Conservation (phyloP, 2,888 invertebrate species). For the Timema cristinae region DNA sequence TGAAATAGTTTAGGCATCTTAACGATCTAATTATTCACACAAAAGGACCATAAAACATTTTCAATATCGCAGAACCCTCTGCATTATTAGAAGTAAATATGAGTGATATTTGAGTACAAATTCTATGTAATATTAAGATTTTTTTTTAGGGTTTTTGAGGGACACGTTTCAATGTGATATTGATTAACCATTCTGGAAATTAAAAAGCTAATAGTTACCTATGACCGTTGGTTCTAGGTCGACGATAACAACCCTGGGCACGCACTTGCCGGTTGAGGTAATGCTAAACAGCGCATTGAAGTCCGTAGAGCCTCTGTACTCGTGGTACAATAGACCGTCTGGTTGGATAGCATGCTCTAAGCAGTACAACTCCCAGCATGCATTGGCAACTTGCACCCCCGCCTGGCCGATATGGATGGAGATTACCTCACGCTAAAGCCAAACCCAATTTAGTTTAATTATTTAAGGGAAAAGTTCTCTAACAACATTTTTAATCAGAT, state of each 20-base stretch:
- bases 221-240: conserved; percentile 55
- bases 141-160: too few species aligned
- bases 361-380: conserved; percentile 47
- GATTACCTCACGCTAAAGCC: conserved; percentile 73
- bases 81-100: too few species aligned
- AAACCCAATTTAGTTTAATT: not conserved
- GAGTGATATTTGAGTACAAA: too few species aligned
- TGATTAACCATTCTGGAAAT: too few species aligned
- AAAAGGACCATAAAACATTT: too few species aligned
- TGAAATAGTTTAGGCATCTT: too few species aligned
- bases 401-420: conserved; percentile 84
- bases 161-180: too few species aligned
- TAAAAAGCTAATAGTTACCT: conserved; percentile 29
- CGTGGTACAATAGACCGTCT: conserved; percentile 53
- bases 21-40: too few species aligned
- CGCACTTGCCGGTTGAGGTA: conserved; percentile 54
- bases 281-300: conserved; percentile 46
- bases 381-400: conserved; percentile 79
- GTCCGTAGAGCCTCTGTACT: conserved; percentile 34
- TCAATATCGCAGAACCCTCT: too few species aligned
- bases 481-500: too few species aligned
- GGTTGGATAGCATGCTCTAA: conserved; percentile 77
- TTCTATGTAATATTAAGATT: too few species aligned
- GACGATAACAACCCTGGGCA: conserved; percentile 53
- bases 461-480: too few species aligned